Evolutionary conservation across 2,113 vertebrate genomes (phyloP).

Genomic region (Sinosuthora webbiana): DNA sequence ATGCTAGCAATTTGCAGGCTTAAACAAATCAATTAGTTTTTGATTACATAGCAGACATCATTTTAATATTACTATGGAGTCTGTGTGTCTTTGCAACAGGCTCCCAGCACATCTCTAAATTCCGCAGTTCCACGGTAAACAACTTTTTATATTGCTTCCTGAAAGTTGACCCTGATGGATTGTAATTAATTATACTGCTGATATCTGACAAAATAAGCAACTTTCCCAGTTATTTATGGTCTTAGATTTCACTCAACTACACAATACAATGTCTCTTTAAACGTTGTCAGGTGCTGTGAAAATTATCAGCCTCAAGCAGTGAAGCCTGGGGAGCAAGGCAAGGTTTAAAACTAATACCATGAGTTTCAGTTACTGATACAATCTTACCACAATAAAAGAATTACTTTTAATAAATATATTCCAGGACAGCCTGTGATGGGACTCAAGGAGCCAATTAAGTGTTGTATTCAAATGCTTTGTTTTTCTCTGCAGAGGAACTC

Average conservation of each 20-base stretch:
- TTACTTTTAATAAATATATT: constrained; percentile 65
- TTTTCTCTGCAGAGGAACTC: constrained; percentile 33
- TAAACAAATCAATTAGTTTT: background rate
- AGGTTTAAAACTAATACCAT: constrained; percentile 27
- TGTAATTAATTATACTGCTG: constrained; percentile 51
- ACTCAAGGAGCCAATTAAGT: constrained; percentile 72
- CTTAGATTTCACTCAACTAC: constrained; percentile 48
- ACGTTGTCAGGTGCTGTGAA: constrained; percentile 54
- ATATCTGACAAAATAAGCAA: constrained; percentile 52
- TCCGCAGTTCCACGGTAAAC: background rate
- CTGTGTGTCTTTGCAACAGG: background rate
- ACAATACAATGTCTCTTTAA: constrained; percentile 35
- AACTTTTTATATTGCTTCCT: background rate
- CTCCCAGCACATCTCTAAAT: background rate
- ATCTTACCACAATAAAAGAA: constrained; percentile 72
- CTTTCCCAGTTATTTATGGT: constrained; percentile 55
- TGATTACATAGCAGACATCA: background rate
- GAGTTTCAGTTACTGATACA: constrained; percentile 54
- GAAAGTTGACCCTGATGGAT: background rate
- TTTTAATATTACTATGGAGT: background rate
- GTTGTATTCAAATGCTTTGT: constrained; percentile 69
- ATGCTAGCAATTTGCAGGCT: background rate
- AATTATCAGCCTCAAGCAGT: constrained; percentile 38
- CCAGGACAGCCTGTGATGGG: constrained; percentile 61
- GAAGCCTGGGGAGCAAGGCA: background rate